A percentile compares a stretch with the other conserved stretches of the same genome.
phyloP scores from a whole-genome alignment of 1,140 invertebrate genomes.

The Augochlora pura region DNA sequence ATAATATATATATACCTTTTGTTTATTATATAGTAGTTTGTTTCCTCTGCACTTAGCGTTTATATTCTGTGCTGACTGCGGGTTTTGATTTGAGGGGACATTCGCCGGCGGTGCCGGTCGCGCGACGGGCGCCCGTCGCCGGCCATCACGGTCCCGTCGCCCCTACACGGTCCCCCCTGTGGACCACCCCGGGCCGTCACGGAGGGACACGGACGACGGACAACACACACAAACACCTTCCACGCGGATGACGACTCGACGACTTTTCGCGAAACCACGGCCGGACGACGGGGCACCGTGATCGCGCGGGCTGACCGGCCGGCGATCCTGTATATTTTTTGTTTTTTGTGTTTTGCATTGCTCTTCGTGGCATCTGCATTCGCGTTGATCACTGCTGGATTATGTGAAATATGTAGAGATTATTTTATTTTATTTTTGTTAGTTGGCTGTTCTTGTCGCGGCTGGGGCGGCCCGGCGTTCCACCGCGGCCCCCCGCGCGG shows the following conservation, averaged over 20 bases:
- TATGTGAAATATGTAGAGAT: constrained; percentile 59
- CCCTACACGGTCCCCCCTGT: neutral
- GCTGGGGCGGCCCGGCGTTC: constrained; percentile 32
- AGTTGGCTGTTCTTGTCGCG: constrained; percentile 39
- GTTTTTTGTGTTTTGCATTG: constrained; percentile 48
- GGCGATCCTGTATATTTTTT: constrained; percentile 44
- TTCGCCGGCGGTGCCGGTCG: constrained; percentile 53
- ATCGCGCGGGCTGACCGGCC: neutral
- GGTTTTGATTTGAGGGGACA: constrained; percentile 79
- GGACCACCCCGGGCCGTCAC: too few species aligned
- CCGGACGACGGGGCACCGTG: too few species aligned
- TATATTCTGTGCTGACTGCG: constrained; percentile 78
- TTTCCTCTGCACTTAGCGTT: constrained; percentile 78
- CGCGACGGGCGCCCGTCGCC: neutral
- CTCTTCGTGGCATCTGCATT: constrained; percentile 63
- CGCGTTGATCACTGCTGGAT: constrained; percentile 60
- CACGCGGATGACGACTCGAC: too few species aligned
- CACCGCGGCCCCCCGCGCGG: constrained; percentile 30
- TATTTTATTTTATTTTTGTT: constrained; percentile 23
- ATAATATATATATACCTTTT: constrained; percentile 70
- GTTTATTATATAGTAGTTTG: constrained; percentile 76
- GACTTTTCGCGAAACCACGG: too few species aligned
- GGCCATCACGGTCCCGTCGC: constrained; percentile 9
- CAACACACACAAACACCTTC: too few species aligned
- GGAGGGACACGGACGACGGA: neutral